A percentile compares a stretch with the other conserved stretches of the same genome.
phyloP scores from a whole-genome alignment of 2,113 vertebrate species.

The Oreochromis tanganicae region DNA sequence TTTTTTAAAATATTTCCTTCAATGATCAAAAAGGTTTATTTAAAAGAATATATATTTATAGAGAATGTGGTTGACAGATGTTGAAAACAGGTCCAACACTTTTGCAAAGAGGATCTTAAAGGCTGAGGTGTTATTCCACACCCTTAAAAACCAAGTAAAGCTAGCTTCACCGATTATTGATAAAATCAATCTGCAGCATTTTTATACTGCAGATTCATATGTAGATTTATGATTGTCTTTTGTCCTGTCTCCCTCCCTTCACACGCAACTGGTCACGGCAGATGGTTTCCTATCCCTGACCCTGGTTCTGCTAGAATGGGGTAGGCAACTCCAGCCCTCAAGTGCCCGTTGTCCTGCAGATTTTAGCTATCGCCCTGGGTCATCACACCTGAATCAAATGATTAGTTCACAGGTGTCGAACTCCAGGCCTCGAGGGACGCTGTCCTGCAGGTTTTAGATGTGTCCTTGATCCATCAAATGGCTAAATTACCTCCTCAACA shows the following conservation, averaged over 20 bases:
- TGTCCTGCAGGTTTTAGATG: not conserved
- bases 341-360: not conserved
- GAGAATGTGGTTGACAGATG: not conserved
- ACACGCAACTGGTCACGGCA: fast-evolving
- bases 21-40: not conserved
- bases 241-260: not conserved
- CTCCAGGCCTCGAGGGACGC: not conserved
- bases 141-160: not conserved
- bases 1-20: not conserved
- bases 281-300: not conserved
- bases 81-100: not conserved
- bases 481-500: too few relatives aligned
- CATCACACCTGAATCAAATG: not conserved
- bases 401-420: not conserved
- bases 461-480: too few relatives aligned
- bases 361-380: not conserved
- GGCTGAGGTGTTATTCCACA: not conserved
- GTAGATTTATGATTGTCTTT: not conserved
- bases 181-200: not conserved
- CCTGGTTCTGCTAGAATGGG: not conserved
- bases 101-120: not conserved
- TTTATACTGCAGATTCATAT: not conserved
- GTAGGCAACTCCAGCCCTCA: not conserved
- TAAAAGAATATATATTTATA: not conserved
- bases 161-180: not conserved